phyloP scores from a whole-genome alignment of 2,113 vertebrate genomes.

The Argyrosomus japonicus region DNA sequence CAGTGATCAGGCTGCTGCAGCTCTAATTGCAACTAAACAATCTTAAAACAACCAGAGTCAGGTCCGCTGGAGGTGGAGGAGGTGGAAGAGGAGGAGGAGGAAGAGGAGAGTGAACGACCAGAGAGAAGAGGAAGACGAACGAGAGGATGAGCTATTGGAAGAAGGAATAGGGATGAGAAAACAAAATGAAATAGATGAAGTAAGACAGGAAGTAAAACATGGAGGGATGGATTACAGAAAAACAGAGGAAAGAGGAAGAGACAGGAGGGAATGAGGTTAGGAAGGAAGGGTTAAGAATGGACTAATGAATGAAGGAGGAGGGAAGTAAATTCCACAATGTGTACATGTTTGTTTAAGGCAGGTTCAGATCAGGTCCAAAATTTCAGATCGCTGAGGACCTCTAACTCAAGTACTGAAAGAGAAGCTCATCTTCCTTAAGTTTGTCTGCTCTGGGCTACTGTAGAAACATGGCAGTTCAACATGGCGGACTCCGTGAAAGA shows the following conservation, averaged over 20 bases:
- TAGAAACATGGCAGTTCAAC: too few relatives aligned
- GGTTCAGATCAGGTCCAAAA: too few relatives aligned
- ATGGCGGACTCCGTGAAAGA: too few relatives aligned
- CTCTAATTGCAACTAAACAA: constrained; percentile 76
- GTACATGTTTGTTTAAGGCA: too few relatives aligned
- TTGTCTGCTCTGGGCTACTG: too few relatives aligned
- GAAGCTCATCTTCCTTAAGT: too few relatives aligned
- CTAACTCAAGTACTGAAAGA: too few relatives aligned
- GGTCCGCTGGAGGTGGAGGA: constrained; percentile 22
- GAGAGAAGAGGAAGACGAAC: not conserved
- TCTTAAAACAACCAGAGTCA: constrained; percentile 65
- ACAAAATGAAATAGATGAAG: not conserved
- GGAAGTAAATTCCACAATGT: too few relatives aligned
- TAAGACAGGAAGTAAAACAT: not conserved
- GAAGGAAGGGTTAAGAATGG: not conserved
- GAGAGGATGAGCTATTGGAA: not conserved
- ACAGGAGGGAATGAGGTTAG: too few relatives aligned
- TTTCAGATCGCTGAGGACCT: too few relatives aligned
- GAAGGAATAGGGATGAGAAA: not conserved
- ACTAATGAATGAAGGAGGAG: not conserved
- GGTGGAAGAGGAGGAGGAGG: not conserved
- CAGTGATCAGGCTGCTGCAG: constrained; percentile 71
- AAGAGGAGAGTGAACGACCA: not conserved
- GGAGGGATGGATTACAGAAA: not conserved
- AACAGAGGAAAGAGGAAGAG: not conserved